Percentiles rank a stretch among this genome's conserved stretches.
Conservation (phyloP, 2,888 invertebrate genomes). For the Andrena camellia region DNA sequence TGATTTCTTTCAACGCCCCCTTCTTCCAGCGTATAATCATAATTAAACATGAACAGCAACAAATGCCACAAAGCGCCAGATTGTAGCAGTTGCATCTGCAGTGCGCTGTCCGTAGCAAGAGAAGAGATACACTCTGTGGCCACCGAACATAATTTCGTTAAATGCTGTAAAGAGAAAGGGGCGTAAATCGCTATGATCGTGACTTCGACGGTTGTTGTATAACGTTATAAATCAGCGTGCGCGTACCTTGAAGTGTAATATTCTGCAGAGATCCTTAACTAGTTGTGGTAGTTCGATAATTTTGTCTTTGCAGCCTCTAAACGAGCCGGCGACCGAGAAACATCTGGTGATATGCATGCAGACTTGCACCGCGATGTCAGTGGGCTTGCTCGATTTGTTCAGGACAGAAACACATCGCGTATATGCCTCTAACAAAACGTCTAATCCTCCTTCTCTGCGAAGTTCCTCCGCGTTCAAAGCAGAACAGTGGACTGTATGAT, state of each 20-base stretch:
- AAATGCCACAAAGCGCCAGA: slow-evolving; percentile 97
- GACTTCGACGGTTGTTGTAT: no score
- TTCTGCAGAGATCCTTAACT: slow-evolving; percentile 93
- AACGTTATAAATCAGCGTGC: not conserved
- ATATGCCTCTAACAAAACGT: slow-evolving; percentile 95
- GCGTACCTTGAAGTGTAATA: slow-evolving; percentile 93
- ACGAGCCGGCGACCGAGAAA: slow-evolving; percentile 97
- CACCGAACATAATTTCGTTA: slow-evolving; percentile 93
- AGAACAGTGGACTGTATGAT: slow-evolving; percentile 98
- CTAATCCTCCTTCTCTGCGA: slow-evolving; percentile 96
- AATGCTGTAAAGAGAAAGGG: slow-evolving; percentile 87
- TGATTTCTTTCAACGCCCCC: slow-evolving; percentile 95
- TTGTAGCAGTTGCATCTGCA: slow-evolving; percentile 94
- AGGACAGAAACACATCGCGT: slow-evolving; percentile 97
- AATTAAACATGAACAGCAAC: slow-evolving; percentile 95
- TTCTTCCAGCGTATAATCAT: slow-evolving; percentile 98
- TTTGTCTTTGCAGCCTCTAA: slow-evolving; percentile 94
- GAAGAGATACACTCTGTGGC: slow-evolving; percentile 97
- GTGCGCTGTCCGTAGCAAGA: slow-evolving; percentile 93
- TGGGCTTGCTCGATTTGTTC: slow-evolving; percentile 91
- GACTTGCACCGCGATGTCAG: slow-evolving; percentile 94
- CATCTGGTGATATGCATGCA: slow-evolving; percentile 96
- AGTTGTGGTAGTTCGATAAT: slow-evolving; percentile 95
- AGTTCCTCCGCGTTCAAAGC: slow-evolving; percentile 99
- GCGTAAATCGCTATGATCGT: not conserved